Evolutionary conservation across 2,888 invertebrate species (phyloP), one percentile per base, ranked within the genome.

Genomic region (Pollenia griseotomentosa): DNA sequence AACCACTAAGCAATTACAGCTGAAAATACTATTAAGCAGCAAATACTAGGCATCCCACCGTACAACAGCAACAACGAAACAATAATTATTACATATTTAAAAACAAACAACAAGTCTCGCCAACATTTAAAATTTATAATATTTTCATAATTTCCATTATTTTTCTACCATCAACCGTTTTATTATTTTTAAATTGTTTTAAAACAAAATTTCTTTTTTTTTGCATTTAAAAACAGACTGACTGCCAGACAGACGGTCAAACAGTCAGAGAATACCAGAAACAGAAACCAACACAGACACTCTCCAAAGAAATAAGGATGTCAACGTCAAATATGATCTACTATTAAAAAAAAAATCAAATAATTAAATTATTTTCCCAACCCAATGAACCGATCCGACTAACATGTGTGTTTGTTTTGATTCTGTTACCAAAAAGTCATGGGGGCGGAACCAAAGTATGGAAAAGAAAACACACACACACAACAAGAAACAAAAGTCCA

Each of bases 1-100:
- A 77, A 33, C 11, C n/a, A 40, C 19, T 53, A 51, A 80, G 46
- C 78, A 77, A 82, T 78, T 80, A 73, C 46, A 48, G 33, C 16
- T 73, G n/a, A 44, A 73, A 65, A 77, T 53, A 73, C 10, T 59
- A 66, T 63, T 53, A 40, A 57, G 46, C 14, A 61, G 7, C 14
- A 51, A 16, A 40, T 42, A 23, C 10, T 40, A 42, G 7, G 40
- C 23, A 33, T 23, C 19, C 51, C 53, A 70, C 59, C 42, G 33
- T 23, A 2, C 40, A 73, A 10, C 10, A 57, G 46, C 61, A 63
- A 33, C 10, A 55, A 46, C 12, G 11, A 48, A 14, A 23, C 12
- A 33, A n/a, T 11, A 66, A 57, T 8, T 33, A 33, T 33, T 33
- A n/a, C n/a, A n/a, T n/a, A 33, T 33, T 33, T 33, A 66, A 6